Evolutionary conservation across 2,113 vertebrate genomes (phyloP).

Genomic region (Ameiurus melas): DNA sequence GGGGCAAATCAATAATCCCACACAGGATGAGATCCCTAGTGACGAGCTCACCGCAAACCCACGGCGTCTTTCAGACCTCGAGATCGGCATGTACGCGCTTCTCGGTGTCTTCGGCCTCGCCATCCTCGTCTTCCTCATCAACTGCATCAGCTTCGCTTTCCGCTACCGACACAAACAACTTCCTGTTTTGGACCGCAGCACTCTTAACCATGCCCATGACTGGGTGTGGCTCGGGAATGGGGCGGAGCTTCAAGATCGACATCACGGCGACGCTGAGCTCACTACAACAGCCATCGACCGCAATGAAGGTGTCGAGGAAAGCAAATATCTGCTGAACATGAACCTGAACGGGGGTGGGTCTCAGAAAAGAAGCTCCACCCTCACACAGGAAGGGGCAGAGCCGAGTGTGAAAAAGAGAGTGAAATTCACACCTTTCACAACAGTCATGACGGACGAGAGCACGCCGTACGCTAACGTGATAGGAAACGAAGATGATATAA

Average conservation of each 20-base stretch:
- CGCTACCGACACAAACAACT: slow-evolving; percentile 95
- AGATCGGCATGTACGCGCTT: slow-evolving; percentile 97
- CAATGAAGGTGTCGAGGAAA: slow-evolving; percentile 87
- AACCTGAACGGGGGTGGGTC: slow-evolving; percentile 77
- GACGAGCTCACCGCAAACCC: slow-evolving; percentile 81
- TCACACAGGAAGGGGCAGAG: slow-evolving; percentile 72
- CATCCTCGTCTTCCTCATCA: slow-evolving; percentile 95
- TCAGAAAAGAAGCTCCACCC: slow-evolving; percentile 75
- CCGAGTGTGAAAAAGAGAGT: slow-evolving; percentile 87
- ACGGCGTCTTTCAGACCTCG: slow-evolving; percentile 87
- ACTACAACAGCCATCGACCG: slow-evolving; percentile 86
- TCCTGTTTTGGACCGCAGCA: slow-evolving; percentile 86
- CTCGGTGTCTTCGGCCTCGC: slow-evolving; percentile 95
- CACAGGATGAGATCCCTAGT: slow-evolving; percentile 78
- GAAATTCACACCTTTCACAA: slow-evolving; percentile 96
- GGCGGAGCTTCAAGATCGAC: slow-evolving; percentile 83
- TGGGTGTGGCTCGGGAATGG: slow-evolving; percentile 97
- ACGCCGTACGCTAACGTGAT: slow-evolving; percentile 88
- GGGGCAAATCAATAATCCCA: slow-evolving; percentile 76
- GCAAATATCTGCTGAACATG: slow-evolving; percentile 83
- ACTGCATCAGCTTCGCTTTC: slow-evolving; percentile 96
- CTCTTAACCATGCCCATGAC: slow-evolving; percentile 94
- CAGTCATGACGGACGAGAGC: slow-evolving; percentile 87
- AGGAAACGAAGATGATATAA: slow-evolving; percentile 90
- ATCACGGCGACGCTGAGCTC: slow-evolving; percentile 84